Evolutionary conservation across 2,113 vertebrate species (phyloP).

Genomic region (Oncorhynchus keta): DNA sequence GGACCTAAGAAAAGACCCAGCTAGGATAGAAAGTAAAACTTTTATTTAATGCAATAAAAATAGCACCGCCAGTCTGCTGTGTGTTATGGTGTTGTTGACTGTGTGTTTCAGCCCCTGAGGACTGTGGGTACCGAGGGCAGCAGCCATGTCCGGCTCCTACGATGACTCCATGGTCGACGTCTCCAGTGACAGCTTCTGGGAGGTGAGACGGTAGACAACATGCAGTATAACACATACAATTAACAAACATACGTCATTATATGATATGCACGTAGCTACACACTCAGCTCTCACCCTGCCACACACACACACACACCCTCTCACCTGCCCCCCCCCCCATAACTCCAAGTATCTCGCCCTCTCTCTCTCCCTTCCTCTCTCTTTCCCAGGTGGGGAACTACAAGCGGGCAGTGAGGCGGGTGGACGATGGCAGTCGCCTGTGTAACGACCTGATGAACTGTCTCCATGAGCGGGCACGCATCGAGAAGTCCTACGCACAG

Average conservation of each 20-base stretch:
- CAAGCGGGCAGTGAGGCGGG: slow-evolving; percentile 89
- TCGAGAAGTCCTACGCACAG: slow-evolving; percentile 92
- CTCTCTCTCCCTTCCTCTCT: background rate
- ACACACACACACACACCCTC: background rate
- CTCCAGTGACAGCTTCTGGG: slow-evolving; percentile 98
- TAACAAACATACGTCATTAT: background rate
- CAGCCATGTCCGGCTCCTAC: slow-evolving; percentile 86
- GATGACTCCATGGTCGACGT: slow-evolving; percentile 90
- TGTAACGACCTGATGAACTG: slow-evolving; percentile 95
- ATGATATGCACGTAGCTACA: background rate
- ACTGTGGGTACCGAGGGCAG: slow-evolving; percentile 48
- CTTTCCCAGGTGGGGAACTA: slow-evolving; percentile 89
- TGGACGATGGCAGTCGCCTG: slow-evolving; percentile 92
- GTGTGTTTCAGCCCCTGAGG: slow-evolving; percentile 43
- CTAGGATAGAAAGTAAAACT: no score
- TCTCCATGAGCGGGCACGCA: slow-evolving; percentile 90
- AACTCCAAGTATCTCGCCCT: background rate
- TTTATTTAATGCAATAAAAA: no score
- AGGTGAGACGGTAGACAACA: slow-evolving; percentile 75
- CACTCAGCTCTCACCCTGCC: background rate
- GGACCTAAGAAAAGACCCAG: no score
- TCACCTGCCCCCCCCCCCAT: background rate
- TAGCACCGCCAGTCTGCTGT: no score
- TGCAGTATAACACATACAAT: background rate
- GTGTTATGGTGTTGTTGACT: background rate